Evolutionary conservation across 1,140 invertebrate species (phyloP), one percentile per base, ranked within the genome.

Genomic region (Achroia grisella): DNA sequence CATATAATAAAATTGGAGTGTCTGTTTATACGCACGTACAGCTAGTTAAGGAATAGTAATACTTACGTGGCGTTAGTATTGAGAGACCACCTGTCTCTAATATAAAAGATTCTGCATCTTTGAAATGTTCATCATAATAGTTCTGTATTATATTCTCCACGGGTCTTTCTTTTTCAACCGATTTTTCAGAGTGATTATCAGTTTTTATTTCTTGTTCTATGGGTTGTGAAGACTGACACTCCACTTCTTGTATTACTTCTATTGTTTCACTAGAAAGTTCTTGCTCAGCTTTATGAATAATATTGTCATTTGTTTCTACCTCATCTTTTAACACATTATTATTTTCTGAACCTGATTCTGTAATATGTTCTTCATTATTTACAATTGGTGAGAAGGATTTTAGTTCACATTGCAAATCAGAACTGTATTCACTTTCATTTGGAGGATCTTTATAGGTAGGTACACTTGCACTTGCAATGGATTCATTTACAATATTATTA

Each of bases 81-180:
- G 76, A 71, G 4, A 82, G 46, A 10, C 74, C 69, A 52, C 71
- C 71, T 34, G 83, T 86, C 56, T 87, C 86, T 44, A 86, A 57
- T 44, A 86, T 84, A 62, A 86, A 87, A 36, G 86, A 83, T 57
- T 87, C 84, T 35, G 84, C 86, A 79, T 87, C 86, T 51, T 82
- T 82, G 41, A 87, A 87, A 61, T 81, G 77, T 53, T 86, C 79
- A 71, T 86, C 82, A 74, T 83, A 83, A 58, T 72, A 80, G 52
- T 68, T 83, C 33, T 74, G 66, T 41, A 62, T 44, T 52, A 65
- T 62, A 49, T 52, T 70, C 23, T 78, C 74, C 15, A 32, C 45
- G 12, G 62, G 49, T 52, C 63, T 72, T 5, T 62, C 44, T 61
- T 76, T 73, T 8, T 62, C 62, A 10, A 71, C 66, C 60, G 35